phyloP scores from a whole-genome alignment of 2,888 invertebrate species.

The Iselma pallidipennis region DNA sequence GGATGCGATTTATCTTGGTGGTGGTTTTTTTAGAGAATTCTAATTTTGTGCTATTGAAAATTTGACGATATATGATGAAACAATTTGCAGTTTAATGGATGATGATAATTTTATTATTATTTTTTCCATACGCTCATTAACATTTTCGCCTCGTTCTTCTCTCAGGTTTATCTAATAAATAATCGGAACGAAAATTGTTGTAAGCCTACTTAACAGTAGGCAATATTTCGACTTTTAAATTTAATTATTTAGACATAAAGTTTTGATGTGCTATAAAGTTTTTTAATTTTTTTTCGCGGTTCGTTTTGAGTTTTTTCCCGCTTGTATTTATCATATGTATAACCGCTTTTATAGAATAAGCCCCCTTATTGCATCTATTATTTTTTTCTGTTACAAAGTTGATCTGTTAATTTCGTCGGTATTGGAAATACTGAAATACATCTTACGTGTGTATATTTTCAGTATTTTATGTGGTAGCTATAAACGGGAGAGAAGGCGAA shows the following conservation, averaged over 20 bases:
- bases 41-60: not conserved
- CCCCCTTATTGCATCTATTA: too few relatives aligned
- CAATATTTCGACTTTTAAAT: slow-evolving; percentile 8
- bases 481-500: too few relatives aligned
- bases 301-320: too few relatives aligned
- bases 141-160: too few relatives aligned
- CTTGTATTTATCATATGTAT: too few relatives aligned
- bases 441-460: too few relatives aligned
- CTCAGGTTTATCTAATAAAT: not conserved
- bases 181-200: slow-evolving; percentile 3
- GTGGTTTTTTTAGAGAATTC: not conserved
- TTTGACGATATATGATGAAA: too few relatives aligned
- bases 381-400: too few relatives aligned
- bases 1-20: not conserved
- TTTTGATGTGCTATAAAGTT: slow-evolving; percentile 12
- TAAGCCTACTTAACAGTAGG: not conserved
- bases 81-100: too few relatives aligned
- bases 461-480: not conserved
- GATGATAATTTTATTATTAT: too few relatives aligned
- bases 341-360: too few relatives aligned
- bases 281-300: slow-evolving; percentile 8
- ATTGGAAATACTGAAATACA: not conserved
- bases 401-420: not conserved
- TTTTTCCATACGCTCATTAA: too few relatives aligned
- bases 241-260: slow-evolving; percentile 11